A percentile compares a stretch with the other conserved stretches of the same genome.
phyloP scores from a whole-genome alignment of 2,888 invertebrate genomes.

The Plagiodera versicolora region DNA sequence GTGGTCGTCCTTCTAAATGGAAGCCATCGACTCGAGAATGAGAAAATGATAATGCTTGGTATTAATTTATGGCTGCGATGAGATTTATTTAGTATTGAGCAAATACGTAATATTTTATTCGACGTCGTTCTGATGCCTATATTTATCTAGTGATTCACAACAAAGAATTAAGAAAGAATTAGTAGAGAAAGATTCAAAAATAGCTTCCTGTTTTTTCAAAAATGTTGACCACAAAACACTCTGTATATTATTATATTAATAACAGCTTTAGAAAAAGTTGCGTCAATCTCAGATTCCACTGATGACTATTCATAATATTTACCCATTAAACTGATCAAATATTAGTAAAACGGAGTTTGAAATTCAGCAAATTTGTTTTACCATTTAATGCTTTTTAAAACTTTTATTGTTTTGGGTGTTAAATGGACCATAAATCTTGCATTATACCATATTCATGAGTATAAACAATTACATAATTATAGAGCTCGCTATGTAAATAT shows the following conservation, averaged over 20 bases:
- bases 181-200: no score
- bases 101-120: no score
- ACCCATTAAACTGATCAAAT: not conserved
- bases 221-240: no score
- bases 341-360: not conserved
- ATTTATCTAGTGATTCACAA: no score
- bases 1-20: constrained; percentile 9
- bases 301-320: no score
- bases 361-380: not conserved
- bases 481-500: no score
- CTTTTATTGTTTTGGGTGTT: not conserved
- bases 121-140: no score
- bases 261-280: no score
- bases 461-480: constrained; percentile 6
- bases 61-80: constrained; percentile 4
- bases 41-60: constrained; percentile 3
- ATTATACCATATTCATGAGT: constrained; percentile 7
- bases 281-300: no score
- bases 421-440: constrained; percentile 2
- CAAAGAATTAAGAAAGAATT: no score
- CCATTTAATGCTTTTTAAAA: not conserved
- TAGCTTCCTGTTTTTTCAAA: no score
- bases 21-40: constrained; percentile 7
- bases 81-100: not conserved
- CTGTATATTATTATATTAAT: no score